These are phyloP conservation scores for Chunga burmeisteri DNA, from an alignment of 2,113 vertebrate genomes.

Conservation along the genomic window DNA sequence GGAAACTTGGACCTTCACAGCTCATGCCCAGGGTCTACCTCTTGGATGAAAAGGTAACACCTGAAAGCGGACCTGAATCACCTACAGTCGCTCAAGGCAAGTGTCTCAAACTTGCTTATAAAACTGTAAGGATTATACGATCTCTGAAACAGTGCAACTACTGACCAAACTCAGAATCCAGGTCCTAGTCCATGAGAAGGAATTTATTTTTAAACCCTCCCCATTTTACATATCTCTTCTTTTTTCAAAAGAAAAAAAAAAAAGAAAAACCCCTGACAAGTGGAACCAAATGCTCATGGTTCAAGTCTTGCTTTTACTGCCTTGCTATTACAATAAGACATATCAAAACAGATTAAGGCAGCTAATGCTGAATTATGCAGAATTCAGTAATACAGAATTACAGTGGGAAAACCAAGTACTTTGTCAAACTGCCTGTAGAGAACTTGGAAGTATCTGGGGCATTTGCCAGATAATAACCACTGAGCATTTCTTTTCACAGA, in stretches of 20 bases:
- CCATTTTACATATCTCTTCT: not conserved
- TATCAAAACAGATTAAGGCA: constrained; percentile 39
- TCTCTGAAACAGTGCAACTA: not conserved
- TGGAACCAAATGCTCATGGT: not conserved
- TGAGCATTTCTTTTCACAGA: not conserved
- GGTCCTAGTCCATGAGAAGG: not conserved
- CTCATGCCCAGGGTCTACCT: not conserved
- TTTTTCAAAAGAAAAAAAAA: not conserved
- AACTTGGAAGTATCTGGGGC: constrained; percentile 37
- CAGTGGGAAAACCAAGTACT: constrained; percentile 12
- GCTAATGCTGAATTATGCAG: constrained; percentile 52
- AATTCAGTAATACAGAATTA: constrained; percentile 26
- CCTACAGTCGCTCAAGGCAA: not conserved
- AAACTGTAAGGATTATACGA: not conserved
- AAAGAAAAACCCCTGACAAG: not conserved
- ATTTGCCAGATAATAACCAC: constrained; percentile 30
- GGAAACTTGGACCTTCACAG: not conserved
- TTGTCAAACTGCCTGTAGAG: constrained; percentile 38
- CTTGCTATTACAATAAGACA: not conserved
- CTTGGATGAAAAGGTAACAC: not conserved
- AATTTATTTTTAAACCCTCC: not conserved
- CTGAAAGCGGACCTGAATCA: not conserved
- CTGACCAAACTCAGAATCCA: not conserved
- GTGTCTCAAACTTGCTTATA: not conserved
- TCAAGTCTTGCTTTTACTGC: not conserved